Conservation (phyloP, 2,797 vertebrate species). For the Mus caroli region DNA sequence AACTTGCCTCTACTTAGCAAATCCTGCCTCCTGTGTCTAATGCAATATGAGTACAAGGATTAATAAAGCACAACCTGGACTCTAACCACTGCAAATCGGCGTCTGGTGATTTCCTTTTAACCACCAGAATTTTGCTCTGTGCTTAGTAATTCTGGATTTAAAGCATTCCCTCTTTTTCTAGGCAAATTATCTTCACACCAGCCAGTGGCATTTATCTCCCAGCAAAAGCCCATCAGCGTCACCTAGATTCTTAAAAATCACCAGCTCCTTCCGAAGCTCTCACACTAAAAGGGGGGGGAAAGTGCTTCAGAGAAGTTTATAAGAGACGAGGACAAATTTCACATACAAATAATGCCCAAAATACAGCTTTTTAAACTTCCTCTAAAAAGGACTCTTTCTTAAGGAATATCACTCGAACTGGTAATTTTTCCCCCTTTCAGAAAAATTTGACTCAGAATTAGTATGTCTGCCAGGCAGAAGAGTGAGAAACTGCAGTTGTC, state of each 20-base stretch:
- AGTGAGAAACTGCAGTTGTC: background rate
- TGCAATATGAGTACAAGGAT: background rate
- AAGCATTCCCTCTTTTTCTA: slow-evolving; percentile 50
- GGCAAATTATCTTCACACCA: slow-evolving; percentile 65
- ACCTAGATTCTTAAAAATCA: slow-evolving; percentile 69
- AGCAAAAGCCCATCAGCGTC: slow-evolving; percentile 69
- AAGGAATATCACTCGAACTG: slow-evolving; percentile 28
- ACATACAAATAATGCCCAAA: slow-evolving; percentile 59
- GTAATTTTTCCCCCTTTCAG: slow-evolving; percentile 47
- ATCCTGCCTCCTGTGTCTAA: background rate
- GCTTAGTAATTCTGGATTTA: slow-evolving; percentile 54
- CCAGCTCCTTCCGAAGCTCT: slow-evolving; percentile 47
- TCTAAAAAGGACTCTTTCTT: slow-evolving; percentile 43
- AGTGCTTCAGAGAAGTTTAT: slow-evolving; percentile 68
- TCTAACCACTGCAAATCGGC: background rate
- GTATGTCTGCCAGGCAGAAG: slow-evolving; percentile 15
- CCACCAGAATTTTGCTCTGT: slow-evolving; percentile 54
- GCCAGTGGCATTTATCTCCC: slow-evolving; percentile 64
- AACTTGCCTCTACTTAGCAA: background rate
- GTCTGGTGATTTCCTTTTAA: slow-evolving; percentile 16
- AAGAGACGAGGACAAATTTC: slow-evolving; percentile 54
- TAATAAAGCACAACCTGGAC: background rate
- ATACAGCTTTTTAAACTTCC: slow-evolving; percentile 60
- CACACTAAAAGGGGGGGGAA: background rate
- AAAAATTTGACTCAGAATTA: slow-evolving; percentile 65